Base-by-base conservation (phyloP, 2,113 vertebrate genomes). In the Gorsachius goisagi region DNA sequence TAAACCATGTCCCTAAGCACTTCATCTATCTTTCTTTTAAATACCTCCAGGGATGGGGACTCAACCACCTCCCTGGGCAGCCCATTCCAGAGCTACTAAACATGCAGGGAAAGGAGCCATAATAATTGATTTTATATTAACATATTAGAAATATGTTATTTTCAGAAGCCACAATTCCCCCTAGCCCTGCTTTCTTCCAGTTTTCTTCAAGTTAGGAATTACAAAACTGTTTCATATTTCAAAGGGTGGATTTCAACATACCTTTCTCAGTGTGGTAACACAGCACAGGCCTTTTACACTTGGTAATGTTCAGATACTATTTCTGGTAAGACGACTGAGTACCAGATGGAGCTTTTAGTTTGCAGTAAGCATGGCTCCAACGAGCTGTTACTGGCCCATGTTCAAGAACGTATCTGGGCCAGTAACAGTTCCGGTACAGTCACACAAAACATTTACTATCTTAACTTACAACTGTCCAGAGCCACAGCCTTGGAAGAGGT, bases 381-480 rank as follows among this genome's bases (percentile, higher is more conserved):
- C 1, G 9, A 82, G 72, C 72, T 92, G 53, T 75, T 60, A 20
- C 73, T 93, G 83, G 83, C 68, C 45, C 3, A 0, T 0, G 16
- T 49, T 78, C 92, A 90, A 72, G 53, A 22, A 18, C 4, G 0
- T 17, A 39, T 52, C 68, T 60, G 68, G 35, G 83, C 83, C 76
- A 89, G 60, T 11, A 66, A 74, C 32, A 22, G 64, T 91, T 96
- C 90, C 2, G 2, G 50, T 79, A 44, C 55, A 73, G n/a, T 50
- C 81, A 84, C 45, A 24, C 22, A 79, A 84, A 90, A 84, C 19
- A 68, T 87, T 90, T 84, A 71, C 33, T 66, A 22, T 30, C 67
- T 75, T 41, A 88, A 52, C 37, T 90, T 93, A 45, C 26, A 90
- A 56, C 37, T 89, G 39, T 64, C 52, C 90, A 90, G 80, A 89